Percentiles rank a stretch among this genome's conserved stretches.
These are phyloP conservation scores for Pseudochirops cupreus DNA, from an alignment of 2,797 vertebrate genomes.

Conservation along the genomic window DNA sequence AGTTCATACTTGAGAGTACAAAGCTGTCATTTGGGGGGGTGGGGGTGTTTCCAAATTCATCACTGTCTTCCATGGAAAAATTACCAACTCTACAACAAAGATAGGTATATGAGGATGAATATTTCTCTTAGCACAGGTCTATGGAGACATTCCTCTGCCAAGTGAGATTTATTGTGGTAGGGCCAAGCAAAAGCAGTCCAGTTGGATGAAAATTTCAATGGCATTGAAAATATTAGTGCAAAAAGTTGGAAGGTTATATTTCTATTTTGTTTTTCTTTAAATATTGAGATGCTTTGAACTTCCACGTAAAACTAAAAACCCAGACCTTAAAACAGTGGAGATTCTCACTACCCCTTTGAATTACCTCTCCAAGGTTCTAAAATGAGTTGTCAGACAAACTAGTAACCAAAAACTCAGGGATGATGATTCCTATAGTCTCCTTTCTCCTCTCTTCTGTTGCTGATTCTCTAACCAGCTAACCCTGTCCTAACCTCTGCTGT, in stretches of 20 bases:
- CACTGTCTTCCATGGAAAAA: constrained; percentile 4
- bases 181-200: background rate
- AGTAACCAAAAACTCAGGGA: background rate
- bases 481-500: constrained; percentile 17
- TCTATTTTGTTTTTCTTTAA: background rate
- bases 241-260: background rate
- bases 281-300: background rate
- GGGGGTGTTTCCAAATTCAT: background rate
- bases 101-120: background rate
- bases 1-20: background rate
- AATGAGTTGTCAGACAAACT: background rate
- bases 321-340: background rate
- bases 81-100: background rate
- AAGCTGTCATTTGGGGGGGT: background rate
- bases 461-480: background rate
- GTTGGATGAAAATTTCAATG: background rate
- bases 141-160: background rate
- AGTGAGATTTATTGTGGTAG: background rate
- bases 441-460: background rate
- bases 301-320: background rate
- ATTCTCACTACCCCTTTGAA: background rate
- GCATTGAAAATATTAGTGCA: background rate
- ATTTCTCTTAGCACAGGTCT: background rate
- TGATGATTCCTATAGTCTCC: background rate
- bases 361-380: background rate